Evolutionary conservation across 2,797 vertebrate genomes (phyloP), one percentile per base, ranked within the genome.

Genomic region (Phataginus tetradactyla): DNA sequence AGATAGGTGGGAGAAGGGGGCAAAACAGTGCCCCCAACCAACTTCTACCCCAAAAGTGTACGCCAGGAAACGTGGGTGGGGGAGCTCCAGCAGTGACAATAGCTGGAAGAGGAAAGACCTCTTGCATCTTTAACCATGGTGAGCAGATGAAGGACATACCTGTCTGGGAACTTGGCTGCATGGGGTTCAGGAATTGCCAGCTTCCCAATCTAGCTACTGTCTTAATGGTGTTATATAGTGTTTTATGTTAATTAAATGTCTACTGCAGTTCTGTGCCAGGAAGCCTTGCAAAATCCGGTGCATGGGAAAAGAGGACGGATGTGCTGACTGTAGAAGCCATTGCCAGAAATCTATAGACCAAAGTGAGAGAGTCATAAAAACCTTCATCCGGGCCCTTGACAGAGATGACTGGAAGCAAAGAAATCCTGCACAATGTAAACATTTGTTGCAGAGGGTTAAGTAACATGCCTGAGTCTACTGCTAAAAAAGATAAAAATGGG

Each of bases 171-270:
- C 71, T 97, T 97, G 96, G 97, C 96, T 91, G 86, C 75, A 49
- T 9, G 51, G 55, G 59, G 53, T 55, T 97, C 95, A 91, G 89
- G 95, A 78, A 51, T 37, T 96, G 96, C 97, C 97, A 98, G 91
- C 94, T 93, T 95, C 91, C 93, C 94, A 89, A 96, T 97, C 95
- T 94, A 96, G 79, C 86, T 97, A 45, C 93, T 90, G 94, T 97
- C 96, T 96, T 98, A 96, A 97, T 94, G 88, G 94, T 93, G 86
- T 97, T 97, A 91, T 92, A 95, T 39, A 94, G 97, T 91, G 91
- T 91, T 97, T 98, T 97, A 98, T 96, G 96, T 97, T 98, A 97
- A 98, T 98, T 97, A 97, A 98, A 97, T 68, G 92, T 97, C 97
- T 79, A 63, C 93, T 45, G 57, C 11, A 93, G 94, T 34, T 93